phyloP scores from a whole-genome alignment of 2,113 vertebrate species.

The Falco punctatus region DNA sequence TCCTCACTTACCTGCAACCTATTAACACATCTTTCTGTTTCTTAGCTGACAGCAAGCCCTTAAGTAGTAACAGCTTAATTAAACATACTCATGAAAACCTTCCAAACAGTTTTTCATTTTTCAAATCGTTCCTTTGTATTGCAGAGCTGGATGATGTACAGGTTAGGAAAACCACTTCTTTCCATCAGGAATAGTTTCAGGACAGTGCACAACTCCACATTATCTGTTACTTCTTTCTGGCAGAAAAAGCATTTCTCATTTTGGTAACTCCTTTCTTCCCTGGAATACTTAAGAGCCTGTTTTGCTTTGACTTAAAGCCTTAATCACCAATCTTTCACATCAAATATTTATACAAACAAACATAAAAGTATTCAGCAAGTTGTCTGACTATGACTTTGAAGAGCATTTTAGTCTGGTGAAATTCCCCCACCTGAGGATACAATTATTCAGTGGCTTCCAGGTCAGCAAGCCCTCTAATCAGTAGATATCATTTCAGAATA shows the following conservation, averaged over 20 bases:
- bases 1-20: background rate
- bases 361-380: background rate
- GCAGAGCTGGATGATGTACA: background rate
- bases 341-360: background rate
- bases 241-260: background rate
- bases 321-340: background rate
- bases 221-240: background rate
- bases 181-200: background rate
- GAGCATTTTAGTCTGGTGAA: background rate
- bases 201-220: background rate
- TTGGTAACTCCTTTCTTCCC: background rate
- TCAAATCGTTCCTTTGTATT: background rate
- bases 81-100: background rate
- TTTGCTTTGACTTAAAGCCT: background rate
- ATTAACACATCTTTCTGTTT: background rate
- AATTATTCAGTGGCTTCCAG: background rate
- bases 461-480: slow-evolving; percentile 12
- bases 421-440: background rate
- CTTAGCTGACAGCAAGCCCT: background rate
- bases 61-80: background rate
- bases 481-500: background rate
- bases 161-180: background rate
- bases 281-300: background rate
- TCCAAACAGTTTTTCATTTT: background rate
- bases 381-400: background rate